A percentile compares a stretch with the other conserved stretches of the same genome.
These are phyloP conservation scores for Nomada fucata DNA, from an alignment of 2,888 invertebrate genomes.

Conservation along the genomic window DNA sequence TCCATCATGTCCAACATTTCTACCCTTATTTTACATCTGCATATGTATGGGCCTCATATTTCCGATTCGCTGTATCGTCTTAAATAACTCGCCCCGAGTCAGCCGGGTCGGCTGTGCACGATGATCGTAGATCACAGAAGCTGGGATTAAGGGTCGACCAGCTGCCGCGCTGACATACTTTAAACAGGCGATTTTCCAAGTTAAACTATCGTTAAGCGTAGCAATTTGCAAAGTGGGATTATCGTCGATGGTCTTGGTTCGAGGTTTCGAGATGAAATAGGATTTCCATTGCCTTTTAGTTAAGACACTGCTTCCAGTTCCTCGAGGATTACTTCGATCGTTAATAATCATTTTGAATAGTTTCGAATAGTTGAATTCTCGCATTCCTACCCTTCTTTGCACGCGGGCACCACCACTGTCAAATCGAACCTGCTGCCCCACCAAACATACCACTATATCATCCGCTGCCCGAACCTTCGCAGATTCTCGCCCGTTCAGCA, in stretches of 20 bases:
- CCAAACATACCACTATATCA: background rate
- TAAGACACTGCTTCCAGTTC: background rate
- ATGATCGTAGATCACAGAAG: background rate
- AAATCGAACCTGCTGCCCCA: background rate
- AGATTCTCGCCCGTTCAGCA: slow-evolving; percentile 3
- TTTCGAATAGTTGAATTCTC: no score
- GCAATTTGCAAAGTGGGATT: slow-evolving; percentile 45
- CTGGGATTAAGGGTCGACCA: slow-evolving; percentile 25
- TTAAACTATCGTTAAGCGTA: slow-evolving; percentile 31
- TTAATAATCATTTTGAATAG: no score
- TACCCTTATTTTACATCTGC: no score
- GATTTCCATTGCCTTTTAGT: background rate
- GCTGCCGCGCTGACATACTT: slow-evolving; percentile 19
- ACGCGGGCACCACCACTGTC: background rate
- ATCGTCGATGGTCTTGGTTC: slow-evolving; percentile 17
- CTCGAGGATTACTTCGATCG: background rate
- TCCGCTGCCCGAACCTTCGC: background rate
- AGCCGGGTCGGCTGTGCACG: background rate
- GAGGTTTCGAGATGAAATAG: slow-evolving; percentile 8
- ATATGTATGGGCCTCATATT: background rate
- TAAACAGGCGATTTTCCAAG: slow-evolving; percentile 30
- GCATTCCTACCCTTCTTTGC: background rate
- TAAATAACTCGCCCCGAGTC: slow-evolving; percentile 23
- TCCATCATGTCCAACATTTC: background rate
- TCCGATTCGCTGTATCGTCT: slow-evolving; percentile 23